These are phyloP conservation scores for Syndactyla subalaris DNA, from an alignment of 2,797 vertebrate genomes.

Conservation along the genomic window DNA sequence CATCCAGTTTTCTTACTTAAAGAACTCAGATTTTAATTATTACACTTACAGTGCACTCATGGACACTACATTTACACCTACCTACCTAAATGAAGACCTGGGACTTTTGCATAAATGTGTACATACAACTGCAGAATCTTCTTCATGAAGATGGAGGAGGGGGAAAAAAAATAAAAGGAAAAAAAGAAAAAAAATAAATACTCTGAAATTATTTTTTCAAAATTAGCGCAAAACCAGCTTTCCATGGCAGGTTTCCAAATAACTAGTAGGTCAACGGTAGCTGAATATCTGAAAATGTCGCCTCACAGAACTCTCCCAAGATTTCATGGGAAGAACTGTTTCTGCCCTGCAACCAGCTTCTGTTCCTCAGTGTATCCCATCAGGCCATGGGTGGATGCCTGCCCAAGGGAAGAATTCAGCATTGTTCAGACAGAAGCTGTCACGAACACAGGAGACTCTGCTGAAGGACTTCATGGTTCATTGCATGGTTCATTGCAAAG, in stretches of 20 bases:
- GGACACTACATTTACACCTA: not conserved
- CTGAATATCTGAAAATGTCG: not conserved
- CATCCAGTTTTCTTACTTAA: not conserved
- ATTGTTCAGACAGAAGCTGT: not conserved
- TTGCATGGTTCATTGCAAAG: not conserved
- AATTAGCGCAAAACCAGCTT: not conserved
- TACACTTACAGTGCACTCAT: not conserved
- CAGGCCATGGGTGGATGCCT: not conserved
- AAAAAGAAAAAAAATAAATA: not conserved
- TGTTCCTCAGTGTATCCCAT: not conserved
- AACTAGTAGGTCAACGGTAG: not conserved
- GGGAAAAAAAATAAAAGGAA: too few species aligned
- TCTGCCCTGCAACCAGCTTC: not conserved
- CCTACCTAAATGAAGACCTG: not conserved
- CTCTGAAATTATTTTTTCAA: not conserved
- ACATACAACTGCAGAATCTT: not conserved
- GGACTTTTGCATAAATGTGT: not conserved
- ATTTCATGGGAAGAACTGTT: not conserved
- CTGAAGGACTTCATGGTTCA: slow-evolving; percentile 3
- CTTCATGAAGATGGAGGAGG: not conserved
- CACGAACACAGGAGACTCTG: not conserved
- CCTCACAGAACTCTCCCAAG: not conserved
- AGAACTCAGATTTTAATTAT: not conserved
- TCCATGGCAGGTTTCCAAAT: not conserved
- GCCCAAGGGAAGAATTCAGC: not conserved